These are phyloP conservation scores for Danio tinwini DNA, from an alignment of 2,797 vertebrate species.

Conservation along the genomic window DNA sequence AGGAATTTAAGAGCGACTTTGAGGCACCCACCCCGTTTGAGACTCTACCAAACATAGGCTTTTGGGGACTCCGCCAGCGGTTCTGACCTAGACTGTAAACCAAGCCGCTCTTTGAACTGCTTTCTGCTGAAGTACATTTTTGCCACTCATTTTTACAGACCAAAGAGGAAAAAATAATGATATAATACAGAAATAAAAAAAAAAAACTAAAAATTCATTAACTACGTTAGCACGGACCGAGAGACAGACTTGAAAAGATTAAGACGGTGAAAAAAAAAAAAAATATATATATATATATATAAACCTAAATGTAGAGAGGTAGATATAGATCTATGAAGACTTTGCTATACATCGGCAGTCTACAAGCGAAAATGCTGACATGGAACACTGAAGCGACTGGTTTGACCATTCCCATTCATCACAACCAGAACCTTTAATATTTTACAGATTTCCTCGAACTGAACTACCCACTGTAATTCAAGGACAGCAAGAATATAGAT, in stretches of 20 bases:
- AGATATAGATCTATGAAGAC: conserved; percentile 29
- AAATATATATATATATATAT: conserved; percentile 6
- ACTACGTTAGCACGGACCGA: conserved; percentile 36
- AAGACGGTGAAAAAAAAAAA: not conserved
- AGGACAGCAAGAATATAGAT: conserved; percentile 77
- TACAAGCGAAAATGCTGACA: conserved; percentile 45
- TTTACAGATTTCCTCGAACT: conserved; percentile 84
- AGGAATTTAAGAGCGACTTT: conserved; percentile 25
- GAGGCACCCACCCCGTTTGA: conserved; percentile 15
- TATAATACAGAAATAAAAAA: conserved; percentile 65
- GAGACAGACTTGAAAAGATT: conserved; percentile 12
- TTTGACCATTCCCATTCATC: conserved; percentile 52
- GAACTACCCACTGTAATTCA: conserved; percentile 90
- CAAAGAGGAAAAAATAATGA: conserved; percentile 91
- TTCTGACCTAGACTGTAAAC: conserved; percentile 74
- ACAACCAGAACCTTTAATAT: conserved; percentile 81
- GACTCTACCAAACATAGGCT: conserved; percentile 31
- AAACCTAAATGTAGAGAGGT: conserved; percentile 17
- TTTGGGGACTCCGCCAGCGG: conserved; percentile 70
- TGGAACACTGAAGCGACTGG: conserved; percentile 46
- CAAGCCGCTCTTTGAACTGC: conserved; percentile 80
- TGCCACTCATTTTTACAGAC: conserved; percentile 95
- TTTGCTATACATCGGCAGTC: conserved; percentile 47
- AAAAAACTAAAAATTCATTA: conserved; percentile 49
- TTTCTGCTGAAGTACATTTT: conserved; percentile 90